Conservation (phyloP, 2,888 invertebrate genomes). For the Drosophila fulvimacula region DNA sequence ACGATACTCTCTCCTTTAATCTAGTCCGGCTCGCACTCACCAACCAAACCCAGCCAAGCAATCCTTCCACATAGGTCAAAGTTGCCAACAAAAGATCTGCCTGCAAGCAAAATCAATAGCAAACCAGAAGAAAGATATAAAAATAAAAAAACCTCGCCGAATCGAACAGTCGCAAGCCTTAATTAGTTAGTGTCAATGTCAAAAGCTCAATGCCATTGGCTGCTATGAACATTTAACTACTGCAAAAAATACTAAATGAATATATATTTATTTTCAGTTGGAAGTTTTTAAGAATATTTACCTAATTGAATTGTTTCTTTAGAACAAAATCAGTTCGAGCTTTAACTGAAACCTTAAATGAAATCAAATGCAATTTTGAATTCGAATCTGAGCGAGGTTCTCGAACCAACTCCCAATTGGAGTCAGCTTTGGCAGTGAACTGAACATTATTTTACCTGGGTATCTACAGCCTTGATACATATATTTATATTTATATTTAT, state of each 20-base stretch:
- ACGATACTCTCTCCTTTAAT: conserved; percentile 25
- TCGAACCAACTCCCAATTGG: too few relatives aligned
- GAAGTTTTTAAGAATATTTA: not conserved
- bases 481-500: too few relatives aligned
- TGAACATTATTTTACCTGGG: too few relatives aligned
- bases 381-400: too few relatives aligned
- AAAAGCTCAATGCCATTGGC: conserved; percentile 4
- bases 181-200: conserved; percentile 62
- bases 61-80: conserved; percentile 31
- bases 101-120: conserved; percentile 35
- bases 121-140: conserved; percentile 4
- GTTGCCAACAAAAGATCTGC: conserved; percentile 20
- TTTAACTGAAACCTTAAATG: too few relatives aligned
- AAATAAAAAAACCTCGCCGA: not conserved
- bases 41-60: not conserved
- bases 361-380: too few relatives aligned
- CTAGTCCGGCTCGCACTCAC: conserved; percentile 8
- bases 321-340: too few relatives aligned
- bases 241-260: not conserved
- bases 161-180: conserved; percentile 28
- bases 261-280: not conserved
- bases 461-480: too few relatives aligned
- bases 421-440: too few relatives aligned
- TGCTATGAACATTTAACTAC: too few relatives aligned
- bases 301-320: too few relatives aligned